These are phyloP conservation scores for Pseudococcus jackbeardsleyi DNA, from an alignment of 2,888 invertebrate species.

Conservation along the genomic window DNA sequence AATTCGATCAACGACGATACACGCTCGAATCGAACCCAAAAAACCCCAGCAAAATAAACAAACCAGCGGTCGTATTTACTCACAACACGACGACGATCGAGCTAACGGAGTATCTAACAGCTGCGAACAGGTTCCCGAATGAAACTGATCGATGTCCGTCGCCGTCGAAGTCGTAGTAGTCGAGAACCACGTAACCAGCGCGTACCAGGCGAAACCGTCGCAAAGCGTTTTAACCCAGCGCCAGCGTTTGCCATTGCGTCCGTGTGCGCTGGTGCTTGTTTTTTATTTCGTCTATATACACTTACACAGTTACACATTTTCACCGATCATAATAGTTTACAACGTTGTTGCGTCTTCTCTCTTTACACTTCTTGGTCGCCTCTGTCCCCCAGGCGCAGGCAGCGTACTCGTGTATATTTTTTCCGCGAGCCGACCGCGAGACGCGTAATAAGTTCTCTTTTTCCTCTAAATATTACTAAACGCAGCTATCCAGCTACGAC, in stretches of 20 bases:
- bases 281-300: not conserved
- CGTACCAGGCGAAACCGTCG: slow-evolving; percentile 44
- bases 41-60: not conserved
- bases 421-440: not conserved
- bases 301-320: not conserved
- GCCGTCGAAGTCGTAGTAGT: not conserved
- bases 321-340: slow-evolving; percentile 37
- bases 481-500: not conserved
- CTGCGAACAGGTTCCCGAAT: slow-evolving; percentile 33
- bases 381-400: not conserved
- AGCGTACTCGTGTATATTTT: not conserved
- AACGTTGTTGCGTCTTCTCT: slow-evolving; percentile 38
- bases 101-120: not conserved
- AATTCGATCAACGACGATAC: not conserved
- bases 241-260: not conserved
- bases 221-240: slow-evolving; percentile 14
- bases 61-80: not conserved
- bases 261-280: not conserved
- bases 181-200: slow-evolving; percentile 39
- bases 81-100: not conserved
- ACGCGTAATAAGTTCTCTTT: not conserved
- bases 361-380: not conserved
- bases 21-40: not conserved
- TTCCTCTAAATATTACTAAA: not conserved
- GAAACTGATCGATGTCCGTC: slow-evolving; percentile 44